phyloP scores from a whole-genome alignment of 2,888 invertebrate genomes.

The Polydrusus cervinus region DNA sequence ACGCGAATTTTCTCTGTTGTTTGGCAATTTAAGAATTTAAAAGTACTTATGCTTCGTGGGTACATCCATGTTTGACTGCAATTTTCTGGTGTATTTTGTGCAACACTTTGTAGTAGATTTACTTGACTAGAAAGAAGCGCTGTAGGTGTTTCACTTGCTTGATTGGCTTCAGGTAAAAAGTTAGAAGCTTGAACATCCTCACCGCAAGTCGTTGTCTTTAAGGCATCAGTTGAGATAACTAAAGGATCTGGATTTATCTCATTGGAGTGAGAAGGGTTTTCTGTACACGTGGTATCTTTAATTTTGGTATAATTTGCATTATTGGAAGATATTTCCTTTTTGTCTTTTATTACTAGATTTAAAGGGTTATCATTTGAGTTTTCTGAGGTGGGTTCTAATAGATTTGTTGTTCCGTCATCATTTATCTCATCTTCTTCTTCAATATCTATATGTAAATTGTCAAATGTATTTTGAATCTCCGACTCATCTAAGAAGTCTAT shows the following conservation, averaged over 20 bases:
- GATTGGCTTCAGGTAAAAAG: too few relatives aligned
- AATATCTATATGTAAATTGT: not conserved
- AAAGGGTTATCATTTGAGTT: not conserved
- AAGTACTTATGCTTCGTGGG: constrained; percentile 1
- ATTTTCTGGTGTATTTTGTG: not conserved
- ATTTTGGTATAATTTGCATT: too few relatives aligned
- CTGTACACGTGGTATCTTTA: too few relatives aligned
- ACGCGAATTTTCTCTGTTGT: too few relatives aligned
- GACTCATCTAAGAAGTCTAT: not conserved
- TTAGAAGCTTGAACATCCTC: not conserved
- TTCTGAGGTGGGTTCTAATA: not conserved
- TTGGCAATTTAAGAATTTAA: not conserved
- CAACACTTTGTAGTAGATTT: not conserved
- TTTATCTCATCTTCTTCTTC: too few relatives aligned
- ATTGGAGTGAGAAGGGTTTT: too few relatives aligned
- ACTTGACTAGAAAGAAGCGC: not conserved
- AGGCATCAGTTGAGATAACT: too few relatives aligned
- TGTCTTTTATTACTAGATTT: not conserved
- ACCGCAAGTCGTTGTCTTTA: not conserved
- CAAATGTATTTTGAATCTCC: not conserved
- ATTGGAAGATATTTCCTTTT: too few relatives aligned
- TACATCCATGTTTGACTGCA: not conserved
- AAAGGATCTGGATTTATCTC: too few relatives aligned
- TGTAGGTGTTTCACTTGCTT: not conserved
- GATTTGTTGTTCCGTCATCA: not conserved